These are phyloP conservation scores for Sebastes cheni DNA, from an alignment of 2,797 vertebrate species.

Conservation along the genomic window DNA sequence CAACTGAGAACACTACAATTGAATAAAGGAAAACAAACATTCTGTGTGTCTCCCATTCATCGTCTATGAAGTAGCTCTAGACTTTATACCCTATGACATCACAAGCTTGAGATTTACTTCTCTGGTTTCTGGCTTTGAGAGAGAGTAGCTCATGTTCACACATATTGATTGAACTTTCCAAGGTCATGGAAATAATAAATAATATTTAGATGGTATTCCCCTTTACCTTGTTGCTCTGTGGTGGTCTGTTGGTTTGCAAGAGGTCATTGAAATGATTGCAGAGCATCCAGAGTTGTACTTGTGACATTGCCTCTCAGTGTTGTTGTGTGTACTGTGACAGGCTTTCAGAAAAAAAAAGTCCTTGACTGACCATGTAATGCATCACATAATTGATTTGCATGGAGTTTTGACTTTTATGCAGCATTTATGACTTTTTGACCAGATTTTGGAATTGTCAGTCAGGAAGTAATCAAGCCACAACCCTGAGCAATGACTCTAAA, in stretches of 20 bases:
- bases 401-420: neutral
- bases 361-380: neutral
- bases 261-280: neutral
- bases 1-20: no score
- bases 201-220: no score
- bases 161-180: accelerated
- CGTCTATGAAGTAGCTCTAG: no score
- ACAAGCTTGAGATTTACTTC: no score
- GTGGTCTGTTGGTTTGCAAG: neutral
- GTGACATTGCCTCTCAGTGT: neutral
- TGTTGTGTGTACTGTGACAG: neutral
- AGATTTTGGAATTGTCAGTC: neutral
- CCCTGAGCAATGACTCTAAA: neutral
- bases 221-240: neutral
- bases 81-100: no score
- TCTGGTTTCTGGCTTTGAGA: no score
- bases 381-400: neutral
- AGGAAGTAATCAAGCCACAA: neutral
- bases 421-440: neutral
- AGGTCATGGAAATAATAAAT: accelerated
- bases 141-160: no score
- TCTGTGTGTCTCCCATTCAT: no score
- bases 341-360: neutral
- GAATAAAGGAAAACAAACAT: no score
- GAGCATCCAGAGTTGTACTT: neutral